These are phyloP conservation scores for Coreoperca whiteheadi DNA, from an alignment of 2,113 vertebrate genomes.

Conservation along the genomic window DNA sequence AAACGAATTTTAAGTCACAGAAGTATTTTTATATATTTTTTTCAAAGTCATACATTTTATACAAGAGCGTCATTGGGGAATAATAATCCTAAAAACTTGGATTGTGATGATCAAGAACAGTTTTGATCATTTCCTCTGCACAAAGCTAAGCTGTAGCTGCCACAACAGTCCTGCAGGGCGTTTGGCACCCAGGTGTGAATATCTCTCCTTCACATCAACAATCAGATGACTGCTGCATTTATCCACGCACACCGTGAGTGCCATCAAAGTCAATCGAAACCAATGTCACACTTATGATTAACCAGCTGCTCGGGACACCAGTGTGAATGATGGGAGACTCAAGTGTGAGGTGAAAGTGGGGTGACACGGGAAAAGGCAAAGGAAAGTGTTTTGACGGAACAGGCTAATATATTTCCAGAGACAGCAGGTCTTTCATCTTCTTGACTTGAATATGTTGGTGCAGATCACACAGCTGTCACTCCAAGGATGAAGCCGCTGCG, in stretches of 20 bases:
- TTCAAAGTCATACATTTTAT: not conserved
- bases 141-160: not conserved
- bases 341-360: conserved; percentile 37
- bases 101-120: not conserved
- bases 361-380: conserved; percentile 6
- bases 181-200: conserved; percentile 29
- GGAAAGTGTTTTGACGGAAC: conserved; percentile 10
- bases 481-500: conserved; percentile 37
- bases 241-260: conserved; percentile 17
- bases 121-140: conserved; percentile 21
- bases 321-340: conserved; percentile 32
- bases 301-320: conserved; percentile 39
- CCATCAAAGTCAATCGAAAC: conserved; percentile 37
- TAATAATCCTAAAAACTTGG: not conserved
- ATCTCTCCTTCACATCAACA: conserved; percentile 31
- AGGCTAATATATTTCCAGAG: conserved; percentile 37
- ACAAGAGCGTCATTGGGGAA: not conserved
- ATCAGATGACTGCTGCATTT: conserved; percentile 17
- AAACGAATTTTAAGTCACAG: not conserved
- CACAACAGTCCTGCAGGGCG: conserved; percentile 1
- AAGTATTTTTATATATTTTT: not conserved
- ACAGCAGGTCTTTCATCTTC: conserved; percentile 52
- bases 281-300: conserved; percentile 41
- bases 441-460: conserved; percentile 27
- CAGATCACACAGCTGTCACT: conserved; percentile 56